A percentile compares a stretch with the other conserved stretches of the same genome.
Evolutionary conservation across 2,888 invertebrate genomes (phyloP).

Genomic region (Agrypnus murinus): DNA sequence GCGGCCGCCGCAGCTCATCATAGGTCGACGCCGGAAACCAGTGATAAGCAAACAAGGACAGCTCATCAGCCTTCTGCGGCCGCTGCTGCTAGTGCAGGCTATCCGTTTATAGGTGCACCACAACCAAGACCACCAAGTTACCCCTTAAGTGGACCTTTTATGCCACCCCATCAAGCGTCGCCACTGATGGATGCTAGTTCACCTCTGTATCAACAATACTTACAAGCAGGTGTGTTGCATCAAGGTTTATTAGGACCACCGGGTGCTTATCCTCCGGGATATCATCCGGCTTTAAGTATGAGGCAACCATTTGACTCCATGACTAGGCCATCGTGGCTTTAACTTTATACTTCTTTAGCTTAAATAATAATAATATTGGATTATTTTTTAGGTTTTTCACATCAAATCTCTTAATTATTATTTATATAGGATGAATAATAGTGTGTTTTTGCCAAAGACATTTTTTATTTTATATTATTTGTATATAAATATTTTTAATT

Average conservation of each 20-base stretch:
- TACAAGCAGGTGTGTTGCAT: conserved; percentile 75
- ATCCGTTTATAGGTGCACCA: conserved; percentile 77
- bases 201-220: conserved; percentile 83
- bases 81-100: conserved; percentile 66
- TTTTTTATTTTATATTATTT: conserved; percentile 55
- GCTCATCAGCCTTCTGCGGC: conserved; percentile 71
- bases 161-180: conserved; percentile 71
- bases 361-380: too few relatives aligned
- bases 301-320: conserved; percentile 84
- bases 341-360: conserved; percentile 59
- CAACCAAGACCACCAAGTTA: conserved; percentile 77
- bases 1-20: conserved; percentile 71
- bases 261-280: conserved; percentile 79
- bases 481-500: conserved; percentile 52
- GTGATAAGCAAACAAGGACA: conserved; percentile 64
- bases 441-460: conserved; percentile 64
- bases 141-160: conserved; percentile 76
- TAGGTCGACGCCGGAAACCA: conserved; percentile 67
- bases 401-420: conserved; percentile 45
- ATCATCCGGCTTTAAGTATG: conserved; percentile 77
- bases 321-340: conserved; percentile 81
- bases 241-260: conserved; percentile 70
- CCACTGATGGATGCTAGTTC: conserved; percentile 77
- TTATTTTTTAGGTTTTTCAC: conserved; percentile 38
- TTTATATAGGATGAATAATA: conserved; percentile 34